Evolutionary conservation across 64 coral and sea anemone species (phyloP).

Genomic region (Orbicella faveolata): DNA sequence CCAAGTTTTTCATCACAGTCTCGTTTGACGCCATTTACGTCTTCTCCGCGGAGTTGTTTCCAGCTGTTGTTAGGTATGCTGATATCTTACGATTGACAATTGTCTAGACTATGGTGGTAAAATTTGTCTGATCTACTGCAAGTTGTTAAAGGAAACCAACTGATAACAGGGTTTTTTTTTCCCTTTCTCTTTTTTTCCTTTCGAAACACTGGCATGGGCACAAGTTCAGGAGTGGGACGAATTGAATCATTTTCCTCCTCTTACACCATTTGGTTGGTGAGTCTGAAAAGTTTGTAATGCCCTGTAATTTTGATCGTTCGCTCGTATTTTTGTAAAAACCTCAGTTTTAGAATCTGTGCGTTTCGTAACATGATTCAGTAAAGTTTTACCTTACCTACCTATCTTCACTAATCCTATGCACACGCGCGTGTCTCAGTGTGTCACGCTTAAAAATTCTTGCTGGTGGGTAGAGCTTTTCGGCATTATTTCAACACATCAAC

Average conservation of each 20-base stretch:
- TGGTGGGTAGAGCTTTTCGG: too few relatives aligned
- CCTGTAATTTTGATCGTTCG: background rate
- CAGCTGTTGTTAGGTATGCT: slow-evolving; percentile 33
- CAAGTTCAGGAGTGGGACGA: background rate
- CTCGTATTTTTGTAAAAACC: too few relatives aligned
- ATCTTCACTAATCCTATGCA: background rate
- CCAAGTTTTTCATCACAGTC: slow-evolving; percentile 46
- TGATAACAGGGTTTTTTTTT: background rate
- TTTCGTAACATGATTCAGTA: too few relatives aligned
- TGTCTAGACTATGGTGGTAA: too few relatives aligned
- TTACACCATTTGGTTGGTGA: background rate
- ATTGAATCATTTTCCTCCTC: slow-evolving; percentile 11
- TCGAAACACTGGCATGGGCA: slow-evolving; percentile 12
- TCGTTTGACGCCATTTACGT: slow-evolving; percentile 42
- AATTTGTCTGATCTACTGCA: too few relatives aligned
- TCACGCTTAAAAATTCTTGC: too few relatives aligned
- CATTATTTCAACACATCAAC: too few relatives aligned
- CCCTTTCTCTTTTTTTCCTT: background rate
- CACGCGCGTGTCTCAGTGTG: too few relatives aligned
- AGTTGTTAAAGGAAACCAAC: too few relatives aligned
- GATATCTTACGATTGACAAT: background rate
- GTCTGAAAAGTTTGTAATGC: background rate
- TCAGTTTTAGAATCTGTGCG: too few relatives aligned
- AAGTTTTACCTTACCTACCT: too few relatives aligned
- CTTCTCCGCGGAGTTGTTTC: slow-evolving; percentile 39